A percentile compares a stretch with the other conserved stretches of the same genome.
Conservation (phyloP, 2,113 vertebrate species). For the Pyrgilauda ruficollis region DNA sequence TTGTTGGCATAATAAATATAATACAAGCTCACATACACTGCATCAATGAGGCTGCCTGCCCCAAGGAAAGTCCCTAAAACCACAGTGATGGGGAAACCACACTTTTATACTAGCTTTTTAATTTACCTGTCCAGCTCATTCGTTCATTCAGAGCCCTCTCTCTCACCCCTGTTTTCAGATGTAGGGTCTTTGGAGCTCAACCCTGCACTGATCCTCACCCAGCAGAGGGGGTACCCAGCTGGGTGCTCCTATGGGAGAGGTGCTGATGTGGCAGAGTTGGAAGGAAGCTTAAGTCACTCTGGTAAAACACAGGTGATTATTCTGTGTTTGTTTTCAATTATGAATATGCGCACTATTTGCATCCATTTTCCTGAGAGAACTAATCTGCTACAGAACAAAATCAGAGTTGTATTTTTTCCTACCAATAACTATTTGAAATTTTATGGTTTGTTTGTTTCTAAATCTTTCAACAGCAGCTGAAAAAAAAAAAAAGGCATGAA, state of each 20-base stretch:
- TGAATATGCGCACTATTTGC: neutral
- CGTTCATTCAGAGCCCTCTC: neutral
- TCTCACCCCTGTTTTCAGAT: neutral
- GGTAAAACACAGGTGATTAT: neutral
- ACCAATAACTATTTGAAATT: neutral
- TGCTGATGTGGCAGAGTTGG: neutral
- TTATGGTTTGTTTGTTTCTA: neutral
- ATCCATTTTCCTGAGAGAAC: conserved; percentile 5
- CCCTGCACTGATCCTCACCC: fast-evolving
- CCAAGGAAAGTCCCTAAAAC: neutral
- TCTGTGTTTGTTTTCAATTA: neutral
- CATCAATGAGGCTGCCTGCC: neutral
- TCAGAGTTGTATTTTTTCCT: neutral
- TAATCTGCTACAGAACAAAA: neutral
- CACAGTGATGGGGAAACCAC: neutral
- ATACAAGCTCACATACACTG: neutral
- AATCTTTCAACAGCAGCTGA: neutral
- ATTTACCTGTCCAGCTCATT: neutral
- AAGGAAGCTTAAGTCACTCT: neutral
- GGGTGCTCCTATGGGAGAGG: neutral
- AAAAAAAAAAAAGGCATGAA: neutral
- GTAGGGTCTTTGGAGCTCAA: neutral
- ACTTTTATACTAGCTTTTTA: neutral
- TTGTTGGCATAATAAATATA: neutral
- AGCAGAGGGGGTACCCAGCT: fast-evolving